Evolutionary conservation across 2,888 invertebrate species (phyloP).

Genomic region (Agonum fuliginosum): DNA sequence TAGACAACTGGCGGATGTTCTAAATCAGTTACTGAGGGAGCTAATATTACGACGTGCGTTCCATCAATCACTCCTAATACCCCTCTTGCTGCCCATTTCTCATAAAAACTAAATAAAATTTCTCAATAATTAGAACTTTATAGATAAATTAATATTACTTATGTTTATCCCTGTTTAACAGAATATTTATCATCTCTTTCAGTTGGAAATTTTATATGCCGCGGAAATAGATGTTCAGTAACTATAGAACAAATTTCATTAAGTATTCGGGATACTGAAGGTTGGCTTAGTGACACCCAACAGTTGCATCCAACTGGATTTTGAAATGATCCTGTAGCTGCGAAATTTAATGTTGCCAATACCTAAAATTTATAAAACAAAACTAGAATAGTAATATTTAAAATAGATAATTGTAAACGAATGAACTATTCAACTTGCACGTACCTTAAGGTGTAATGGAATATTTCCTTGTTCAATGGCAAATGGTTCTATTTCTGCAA

Average conservation of each 20-base stretch:
- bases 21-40: slow-evolving; percentile 15
- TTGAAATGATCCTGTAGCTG: slow-evolving; percentile 26
- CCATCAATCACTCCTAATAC: slow-evolving; percentile 27
- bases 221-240: slow-evolving; percentile 16
- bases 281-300: slow-evolving; percentile 10
- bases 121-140: background rate
- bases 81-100: slow-evolving; percentile 5
- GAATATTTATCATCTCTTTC: background rate
- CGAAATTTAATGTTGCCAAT: slow-evolving; percentile 23
- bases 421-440: too few relatives aligned
- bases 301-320: slow-evolving; percentile 22
- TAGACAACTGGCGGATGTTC: slow-evolving; percentile 35
- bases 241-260: slow-evolving; percentile 7
- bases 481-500: slow-evolving; percentile 21
- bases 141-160: background rate
- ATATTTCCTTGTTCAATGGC: background rate
- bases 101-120: slow-evolving; percentile 1
- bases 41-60: slow-evolving; percentile 29
- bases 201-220: slow-evolving; percentile 20
- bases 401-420: too few relatives aligned
- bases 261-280: background rate
- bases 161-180: slow-evolving; percentile 10
- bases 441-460: slow-evolving; percentile 14
- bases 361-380: too few relatives aligned
- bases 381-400: background rate